Percentiles rank a stretch among this genome's conserved stretches.
phyloP scores from a whole-genome alignment of 1,140 invertebrate species.

The Nephotettix cincticeps region DNA sequence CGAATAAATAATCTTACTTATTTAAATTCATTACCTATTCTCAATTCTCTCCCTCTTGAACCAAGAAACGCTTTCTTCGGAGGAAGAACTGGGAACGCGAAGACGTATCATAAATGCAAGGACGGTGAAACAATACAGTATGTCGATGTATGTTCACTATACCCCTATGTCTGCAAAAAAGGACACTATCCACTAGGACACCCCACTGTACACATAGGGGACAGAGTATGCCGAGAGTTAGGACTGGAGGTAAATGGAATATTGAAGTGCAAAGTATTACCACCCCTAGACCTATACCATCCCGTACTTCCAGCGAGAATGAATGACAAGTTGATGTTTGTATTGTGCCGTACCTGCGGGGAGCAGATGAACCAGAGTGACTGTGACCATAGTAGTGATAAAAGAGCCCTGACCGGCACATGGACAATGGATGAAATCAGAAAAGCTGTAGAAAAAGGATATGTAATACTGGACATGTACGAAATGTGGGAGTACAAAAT shows the following conservation, averaged over 20 bases:
- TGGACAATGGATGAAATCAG: too few species aligned
- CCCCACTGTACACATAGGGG: too few species aligned
- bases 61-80: constrained; percentile 2
- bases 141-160: too few species aligned
- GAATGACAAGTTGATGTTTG: too few species aligned
- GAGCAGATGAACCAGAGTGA: constrained; percentile 14
- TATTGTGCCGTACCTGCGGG: constrained; percentile 41
- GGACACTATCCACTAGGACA: too few species aligned
- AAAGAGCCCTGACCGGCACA: constrained; percentile 43
- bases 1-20: not conserved
- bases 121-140: constrained; percentile 45
- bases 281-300: constrained; percentile 42
- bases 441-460: too few species aligned
- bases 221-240: constrained; percentile 14
- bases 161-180: too few species aligned
- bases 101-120: constrained; percentile 37
- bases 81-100: not conserved
- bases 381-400: constrained; percentile 41
- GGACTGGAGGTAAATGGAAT: constrained; percentile 1
- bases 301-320: constrained; percentile 38
- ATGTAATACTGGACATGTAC: constrained; percentile 44
- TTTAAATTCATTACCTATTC: not conserved
- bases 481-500: constrained; percentile 47
- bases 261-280: constrained; percentile 45
- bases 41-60: not conserved